Conservation (phyloP, 2,113 vertebrate species). For the Vicugna pacos region DNA sequence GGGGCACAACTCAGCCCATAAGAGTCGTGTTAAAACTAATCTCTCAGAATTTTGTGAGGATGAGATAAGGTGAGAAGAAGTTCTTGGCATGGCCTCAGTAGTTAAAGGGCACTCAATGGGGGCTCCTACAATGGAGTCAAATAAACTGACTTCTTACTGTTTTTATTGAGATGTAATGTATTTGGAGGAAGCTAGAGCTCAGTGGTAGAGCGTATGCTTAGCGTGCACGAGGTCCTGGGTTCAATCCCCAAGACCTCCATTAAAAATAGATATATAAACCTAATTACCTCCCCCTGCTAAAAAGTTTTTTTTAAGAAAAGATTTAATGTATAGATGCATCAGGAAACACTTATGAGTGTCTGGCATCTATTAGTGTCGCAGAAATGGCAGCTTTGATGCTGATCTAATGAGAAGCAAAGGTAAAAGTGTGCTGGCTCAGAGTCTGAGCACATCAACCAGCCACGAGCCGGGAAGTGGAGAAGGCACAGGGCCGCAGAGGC, state of each 20-base stretch:
- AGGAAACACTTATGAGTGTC: background rate
- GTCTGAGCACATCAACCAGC: background rate
- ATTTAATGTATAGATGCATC: background rate
- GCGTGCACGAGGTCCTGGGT: no score
- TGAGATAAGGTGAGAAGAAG: background rate
- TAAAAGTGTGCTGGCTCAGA: background rate
- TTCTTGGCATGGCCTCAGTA: rapidly evolving
- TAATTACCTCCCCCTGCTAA: no score
- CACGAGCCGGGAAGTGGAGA: background rate
- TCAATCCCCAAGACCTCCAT: no score
- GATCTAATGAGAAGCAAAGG: background rate
- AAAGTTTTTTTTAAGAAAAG: background rate
- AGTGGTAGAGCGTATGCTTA: no score
- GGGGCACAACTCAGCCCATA: background rate
- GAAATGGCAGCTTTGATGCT: background rate
- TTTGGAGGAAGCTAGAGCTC: no score
- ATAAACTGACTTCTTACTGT: background rate
- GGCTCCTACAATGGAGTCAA: background rate
- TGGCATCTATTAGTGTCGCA: background rate
- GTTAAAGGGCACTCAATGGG: background rate
- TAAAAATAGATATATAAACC: no score
- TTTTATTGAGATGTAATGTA: background rate
- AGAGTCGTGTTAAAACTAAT: background rate
- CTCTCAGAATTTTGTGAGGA: background rate
- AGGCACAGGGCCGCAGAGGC: background rate